A percentile compares a stretch with the other conserved stretches of the same genome.
phyloP scores from a whole-genome alignment of 2,113 vertebrate genomes.

The Vulpes vulpes region DNA sequence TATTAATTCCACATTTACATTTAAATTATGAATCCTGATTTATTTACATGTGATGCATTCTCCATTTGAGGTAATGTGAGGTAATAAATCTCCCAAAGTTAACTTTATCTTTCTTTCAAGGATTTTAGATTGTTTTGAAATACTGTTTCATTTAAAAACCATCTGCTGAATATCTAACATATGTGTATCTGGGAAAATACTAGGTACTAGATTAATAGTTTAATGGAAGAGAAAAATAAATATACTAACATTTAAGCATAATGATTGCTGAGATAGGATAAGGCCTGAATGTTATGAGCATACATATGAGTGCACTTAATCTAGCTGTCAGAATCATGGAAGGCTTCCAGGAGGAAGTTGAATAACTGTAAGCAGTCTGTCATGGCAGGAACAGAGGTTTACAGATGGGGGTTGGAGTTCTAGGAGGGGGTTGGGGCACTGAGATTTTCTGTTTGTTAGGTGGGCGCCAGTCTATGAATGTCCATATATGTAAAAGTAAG shows the following conservation, averaged over 20 bases:
- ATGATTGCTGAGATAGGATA: neutral
- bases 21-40: neutral
- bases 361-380: neutral
- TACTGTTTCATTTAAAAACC: constrained; percentile 9
- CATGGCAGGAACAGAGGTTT: neutral
- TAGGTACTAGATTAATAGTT: constrained; percentile 17
- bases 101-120: constrained; percentile 31
- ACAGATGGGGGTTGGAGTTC: neutral
- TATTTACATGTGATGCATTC: neutral
- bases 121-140: constrained; percentile 45
- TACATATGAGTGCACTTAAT: neutral
- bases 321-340: neutral
- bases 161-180: constrained; percentile 16
- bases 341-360: neutral
- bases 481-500: neutral
- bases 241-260: neutral
- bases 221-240: constrained; percentile 55
- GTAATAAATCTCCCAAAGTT: neutral
- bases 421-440: neutral
- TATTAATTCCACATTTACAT: neutral
- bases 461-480: neutral
- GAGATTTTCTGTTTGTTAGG: neutral
- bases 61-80: neutral
- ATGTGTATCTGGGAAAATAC: neutral
- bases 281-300: neutral